These are phyloP conservation scores for Polydrusus pterygomalis DNA, from an alignment of 2,888 invertebrate genomes.

Conservation along the genomic window DNA sequence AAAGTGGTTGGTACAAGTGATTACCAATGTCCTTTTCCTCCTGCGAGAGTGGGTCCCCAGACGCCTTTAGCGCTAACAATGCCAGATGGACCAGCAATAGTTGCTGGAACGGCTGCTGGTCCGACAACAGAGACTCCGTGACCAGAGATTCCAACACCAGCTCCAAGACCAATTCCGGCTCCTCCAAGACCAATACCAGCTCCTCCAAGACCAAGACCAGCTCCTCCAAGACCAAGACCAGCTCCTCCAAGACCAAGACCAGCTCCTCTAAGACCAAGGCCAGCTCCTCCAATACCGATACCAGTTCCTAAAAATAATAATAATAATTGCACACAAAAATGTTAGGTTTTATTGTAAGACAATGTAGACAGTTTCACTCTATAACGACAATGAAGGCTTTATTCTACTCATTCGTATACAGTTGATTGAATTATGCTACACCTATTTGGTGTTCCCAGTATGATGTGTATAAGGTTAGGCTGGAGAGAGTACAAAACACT, in stretches of 20 bases:
- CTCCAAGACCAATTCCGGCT: neutral
- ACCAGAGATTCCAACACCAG: conserved; percentile 34
- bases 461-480: too few relatives aligned
- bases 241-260: neutral
- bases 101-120: conserved; percentile 63
- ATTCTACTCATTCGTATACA: too few relatives aligned
- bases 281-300: neutral
- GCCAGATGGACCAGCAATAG: conserved; percentile 65
- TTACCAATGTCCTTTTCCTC: conserved; percentile 52
- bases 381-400: too few relatives aligned
- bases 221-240: neutral
- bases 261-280: neutral
- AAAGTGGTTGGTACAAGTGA: neutral
- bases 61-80: conserved; percentile 67
- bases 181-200: conserved; percentile 13
- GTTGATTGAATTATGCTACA: too few relatives aligned
- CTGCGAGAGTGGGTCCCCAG: conserved; percentile 64
- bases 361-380: too few relatives aligned
- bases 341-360: too few relatives aligned
- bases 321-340: neutral
- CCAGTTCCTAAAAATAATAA: neutral
- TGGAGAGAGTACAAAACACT: too few relatives aligned
- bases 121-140: conserved; percentile 62
- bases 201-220: neutral
- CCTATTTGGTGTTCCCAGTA: too few relatives aligned